Evolutionary conservation across 2,113 vertebrate species (phyloP).

Genomic region (Corynorhinus townsendii): DNA sequence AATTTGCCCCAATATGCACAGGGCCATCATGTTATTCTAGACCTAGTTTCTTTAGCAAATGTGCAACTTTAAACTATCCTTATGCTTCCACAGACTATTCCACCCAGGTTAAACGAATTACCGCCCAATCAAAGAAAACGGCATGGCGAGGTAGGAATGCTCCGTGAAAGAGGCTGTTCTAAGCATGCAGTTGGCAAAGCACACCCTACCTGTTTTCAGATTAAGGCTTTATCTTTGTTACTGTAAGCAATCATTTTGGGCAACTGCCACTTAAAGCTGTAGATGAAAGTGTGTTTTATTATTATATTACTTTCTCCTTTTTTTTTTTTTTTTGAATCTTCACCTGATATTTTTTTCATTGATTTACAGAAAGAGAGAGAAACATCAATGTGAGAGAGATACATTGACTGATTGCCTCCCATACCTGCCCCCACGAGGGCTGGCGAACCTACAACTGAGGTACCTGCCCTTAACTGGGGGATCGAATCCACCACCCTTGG

Average conservation of each 20-base stretch:
- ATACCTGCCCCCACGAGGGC: too few relatives aligned
- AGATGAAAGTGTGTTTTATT: background rate
- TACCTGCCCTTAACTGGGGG: too few relatives aligned
- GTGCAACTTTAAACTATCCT: conserved; percentile 62
- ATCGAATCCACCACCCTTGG: too few relatives aligned
- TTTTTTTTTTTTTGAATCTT: too few relatives aligned
- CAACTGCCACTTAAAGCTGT: background rate
- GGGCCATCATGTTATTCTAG: conserved; percentile 56
- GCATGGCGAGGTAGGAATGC: background rate
- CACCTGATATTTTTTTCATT: too few relatives aligned
- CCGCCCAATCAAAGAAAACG: background rate
- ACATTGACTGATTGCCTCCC: too few relatives aligned
- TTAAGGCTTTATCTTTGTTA: background rate
- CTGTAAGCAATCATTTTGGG: background rate
- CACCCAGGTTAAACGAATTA: conserved; percentile 39
- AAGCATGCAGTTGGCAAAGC: background rate
- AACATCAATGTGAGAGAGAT: too few relatives aligned
- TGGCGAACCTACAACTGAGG: too few relatives aligned
- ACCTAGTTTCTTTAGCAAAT: conserved; percentile 71
- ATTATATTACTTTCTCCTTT: background rate
- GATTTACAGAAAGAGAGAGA: too few relatives aligned
- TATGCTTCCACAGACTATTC: conserved; percentile 43
- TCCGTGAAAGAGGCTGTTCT: background rate
- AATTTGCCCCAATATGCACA: conserved; percentile 65
- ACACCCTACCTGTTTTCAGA: background rate